Evolutionary conservation across 2,888 invertebrate genomes (phyloP), one percentile per base, ranked within the genome.

Genomic region (Flabesymbios commensalis): DNA sequence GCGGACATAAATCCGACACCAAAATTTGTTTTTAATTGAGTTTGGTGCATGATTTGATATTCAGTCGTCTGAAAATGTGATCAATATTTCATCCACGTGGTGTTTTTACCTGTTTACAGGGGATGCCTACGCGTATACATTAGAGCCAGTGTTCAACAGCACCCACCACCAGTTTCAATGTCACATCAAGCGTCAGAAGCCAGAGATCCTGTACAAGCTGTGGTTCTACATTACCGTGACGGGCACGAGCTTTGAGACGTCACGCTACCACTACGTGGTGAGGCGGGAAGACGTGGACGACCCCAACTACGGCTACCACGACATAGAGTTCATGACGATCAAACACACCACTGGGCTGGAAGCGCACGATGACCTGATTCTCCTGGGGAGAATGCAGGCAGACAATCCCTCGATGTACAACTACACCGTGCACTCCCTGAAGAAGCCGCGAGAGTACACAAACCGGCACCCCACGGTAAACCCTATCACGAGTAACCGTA

Each of bases 61-160:
- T n/a, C n/a, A n/a, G n/a, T n/a, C n/a, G n/a, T n/a, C n/a, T n/a
- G n/a, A n/a, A n/a, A n/a, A n/a, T n/a, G n/a, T n/a, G n/a, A n/a
- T n/a, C n/a, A n/a, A n/a, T n/a, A n/a, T n/a, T n/a, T n/a, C n/a
- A n/a, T n/a, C n/a, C n/a, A n/a, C n/a, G n/a, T n/a, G n/a, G n/a
- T n/a, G n/a, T n/a, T n/a, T n/a, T n/a, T n/a, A n/a, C n/a, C n/a
- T n/a, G n/a, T n/a, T n/a, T n/a, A n/a, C 69, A 77, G 78, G 76
- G 32, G 76, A 77, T 49, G 70, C 78, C 0, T 72, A 75, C 43
- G 69, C 74, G 48, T 78, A 75, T 68, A 73, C 74, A 14, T 59
- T 80, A 36, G 72, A 75, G 65, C 79, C 79, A 1, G 63, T 73
- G n/a, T 78, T 75, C 66, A 64, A 71, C 28, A 71, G 66, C 39